Conservation (phyloP, 2,888 invertebrate genomes). For the Lottia scabra region DNA sequence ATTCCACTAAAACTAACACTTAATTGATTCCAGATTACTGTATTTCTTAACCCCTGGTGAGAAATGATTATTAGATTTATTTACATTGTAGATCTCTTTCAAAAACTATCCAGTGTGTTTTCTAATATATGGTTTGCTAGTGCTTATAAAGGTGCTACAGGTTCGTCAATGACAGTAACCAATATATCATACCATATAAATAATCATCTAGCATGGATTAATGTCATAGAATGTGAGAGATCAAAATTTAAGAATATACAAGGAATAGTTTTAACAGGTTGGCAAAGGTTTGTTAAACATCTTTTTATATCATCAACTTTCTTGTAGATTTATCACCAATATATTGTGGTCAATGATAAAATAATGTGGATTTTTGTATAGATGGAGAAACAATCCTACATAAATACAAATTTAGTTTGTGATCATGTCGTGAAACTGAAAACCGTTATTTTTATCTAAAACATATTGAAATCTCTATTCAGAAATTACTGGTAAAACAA, state of each 20-base stretch:
- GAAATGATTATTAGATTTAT: too few relatives aligned
- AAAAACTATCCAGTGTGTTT: constrained; percentile 77
- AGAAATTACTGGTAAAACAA: too few relatives aligned
- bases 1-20: too few relatives aligned
- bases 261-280: constrained; percentile 70
- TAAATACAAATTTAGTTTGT: too few relatives aligned
- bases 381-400: too few relatives aligned
- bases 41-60: too few relatives aligned
- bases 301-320: not conserved
- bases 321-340: not conserved
- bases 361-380: too few relatives aligned
- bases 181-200: constrained; percentile 77
- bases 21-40: too few relatives aligned
- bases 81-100: constrained; percentile 69
- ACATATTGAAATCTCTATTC: too few relatives aligned
- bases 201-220: constrained; percentile 81
- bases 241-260: constrained; percentile 61
- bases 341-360: too few relatives aligned
- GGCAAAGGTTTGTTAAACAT: constrained; percentile 66
- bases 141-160: constrained; percentile 89
- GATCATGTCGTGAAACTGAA: too few relatives aligned
- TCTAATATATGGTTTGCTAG: constrained; percentile 83
- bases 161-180: constrained; percentile 78
- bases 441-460: too few relatives aligned
- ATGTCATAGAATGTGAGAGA: constrained; percentile 56